Evolutionary conservation across 2,113 vertebrate species (phyloP).

Genomic region (Rhinogobius similis): DNA sequence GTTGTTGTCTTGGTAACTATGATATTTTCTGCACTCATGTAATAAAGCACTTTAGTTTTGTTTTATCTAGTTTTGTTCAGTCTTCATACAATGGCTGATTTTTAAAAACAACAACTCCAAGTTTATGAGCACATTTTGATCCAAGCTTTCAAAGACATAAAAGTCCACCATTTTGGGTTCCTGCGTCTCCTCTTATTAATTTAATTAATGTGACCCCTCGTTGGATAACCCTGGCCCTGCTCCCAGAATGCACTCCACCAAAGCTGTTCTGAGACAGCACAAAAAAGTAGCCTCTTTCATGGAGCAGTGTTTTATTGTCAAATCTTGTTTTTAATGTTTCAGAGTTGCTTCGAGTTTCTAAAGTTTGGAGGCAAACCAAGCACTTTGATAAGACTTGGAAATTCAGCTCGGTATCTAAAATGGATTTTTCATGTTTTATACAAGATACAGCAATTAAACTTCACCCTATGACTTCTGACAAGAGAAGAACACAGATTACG

Average conservation of each 20-base stretch:
- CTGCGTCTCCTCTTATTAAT: not conserved
- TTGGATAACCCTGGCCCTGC: slow-evolving; percentile 42
- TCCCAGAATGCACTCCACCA: slow-evolving; percentile 35
- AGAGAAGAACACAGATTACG: not conserved
- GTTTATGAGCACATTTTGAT: slow-evolving; percentile 14
- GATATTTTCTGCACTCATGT: not conserved
- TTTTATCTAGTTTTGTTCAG: not conserved
- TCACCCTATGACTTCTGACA: not conserved
- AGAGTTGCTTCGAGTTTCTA: slow-evolving; percentile 1
- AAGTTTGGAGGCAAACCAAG: not conserved
- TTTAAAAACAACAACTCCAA: not conserved
- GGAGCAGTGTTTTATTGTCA: not conserved
- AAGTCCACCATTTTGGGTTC: slow-evolving; percentile 7
- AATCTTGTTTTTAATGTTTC: not conserved
- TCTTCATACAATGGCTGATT: not conserved
- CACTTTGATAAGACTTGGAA: not conserved
- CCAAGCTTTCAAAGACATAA: not conserved
- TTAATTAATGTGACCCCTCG: slow-evolving; percentile 35
- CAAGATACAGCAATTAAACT: not conserved
- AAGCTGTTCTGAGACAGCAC: slow-evolving; percentile 6
- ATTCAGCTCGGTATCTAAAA: not conserved
- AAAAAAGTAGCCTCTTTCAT: slow-evolving; percentile 1
- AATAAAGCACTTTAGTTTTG: not conserved
- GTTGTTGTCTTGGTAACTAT: not conserved
- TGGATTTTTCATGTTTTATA: not conserved